Base-by-base conservation (phyloP, 2,113 vertebrate species). In the Crotalus tigris region DNA sequence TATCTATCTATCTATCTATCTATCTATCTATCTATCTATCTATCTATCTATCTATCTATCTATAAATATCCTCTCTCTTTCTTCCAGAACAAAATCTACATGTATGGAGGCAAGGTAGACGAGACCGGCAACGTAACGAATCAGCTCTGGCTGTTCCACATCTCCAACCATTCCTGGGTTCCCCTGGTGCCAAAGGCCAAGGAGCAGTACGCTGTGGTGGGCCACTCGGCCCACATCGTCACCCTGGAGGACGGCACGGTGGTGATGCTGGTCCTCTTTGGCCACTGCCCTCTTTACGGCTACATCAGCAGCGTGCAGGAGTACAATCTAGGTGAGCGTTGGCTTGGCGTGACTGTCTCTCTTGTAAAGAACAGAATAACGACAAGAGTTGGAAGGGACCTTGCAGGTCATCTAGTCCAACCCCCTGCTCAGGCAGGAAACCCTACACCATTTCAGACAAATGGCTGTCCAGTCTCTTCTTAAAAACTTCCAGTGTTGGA, bases 71-170 rank as follows among this genome's bases (percentile, higher is more conserved):
- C 5, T 75, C 61, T n/a, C 64, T n/a, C n/a, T 69, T 24, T 17
- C 33, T 94, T 92, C 21, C 95, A 99, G 99, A 98, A 98, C 64
- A 97, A 98, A 54, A 98, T 99, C 95, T 99, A 99, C 95, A 99
- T 99, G 99, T 99, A 99, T 0, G 99, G 99, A 17, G 99, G 99
- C 9, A 99, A 99, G 97, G 98, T 99, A 0, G 99, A 99, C 49
- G 98, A 98, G 0, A 98, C 98, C 0, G 99, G 99, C 12, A 99
- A 99, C 2, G 98, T 99, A 92, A 99, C 98, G 89, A 99, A 97
- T 93, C 98, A 99, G 97, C 97, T 99, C 93, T 99, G 98, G 99
- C 98, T 99, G 26, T 98, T 99, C 95, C 98, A 99, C 96, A 98
- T 98, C 89, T 97, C 97, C 90, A 98, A 97, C 94, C 98, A 99